phyloP scores from a whole-genome alignment of 2,113 vertebrate species.

The Entomyzon cyanotis region DNA sequence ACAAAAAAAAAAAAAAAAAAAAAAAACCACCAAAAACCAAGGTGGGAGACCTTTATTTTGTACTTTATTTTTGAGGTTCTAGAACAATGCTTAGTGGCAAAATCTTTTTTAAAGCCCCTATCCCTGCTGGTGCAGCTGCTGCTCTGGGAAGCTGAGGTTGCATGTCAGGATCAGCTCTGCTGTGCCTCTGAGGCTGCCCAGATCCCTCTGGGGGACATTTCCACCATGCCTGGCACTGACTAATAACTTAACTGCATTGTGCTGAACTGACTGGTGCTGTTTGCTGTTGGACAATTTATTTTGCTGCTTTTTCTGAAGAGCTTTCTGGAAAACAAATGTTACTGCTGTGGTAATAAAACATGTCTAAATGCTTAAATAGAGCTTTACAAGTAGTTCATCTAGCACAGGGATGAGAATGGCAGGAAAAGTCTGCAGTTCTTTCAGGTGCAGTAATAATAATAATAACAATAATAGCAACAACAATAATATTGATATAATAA shows the following conservation, averaged over 20 bases:
- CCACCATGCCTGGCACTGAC: background rate
- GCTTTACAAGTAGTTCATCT: background rate
- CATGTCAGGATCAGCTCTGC: background rate
- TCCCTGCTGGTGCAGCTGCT: background rate
- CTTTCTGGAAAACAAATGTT: background rate
- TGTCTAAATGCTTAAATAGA: background rate
- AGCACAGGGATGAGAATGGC: background rate
- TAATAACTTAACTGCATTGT: background rate
- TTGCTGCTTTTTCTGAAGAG: background rate
- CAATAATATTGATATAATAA: background rate
- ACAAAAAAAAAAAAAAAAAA: no score
- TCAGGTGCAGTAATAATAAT: background rate
- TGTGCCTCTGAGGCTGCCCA: constrained; percentile 11
- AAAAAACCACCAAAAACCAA: background rate
- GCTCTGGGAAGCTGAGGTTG: background rate
- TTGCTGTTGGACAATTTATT: background rate
- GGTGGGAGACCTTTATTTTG: background rate
- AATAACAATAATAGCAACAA: no score
- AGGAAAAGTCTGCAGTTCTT: background rate
- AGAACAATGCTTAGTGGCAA: background rate
- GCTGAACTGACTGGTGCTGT: background rate
- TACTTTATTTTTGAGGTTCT: background rate
- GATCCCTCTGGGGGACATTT: background rate
- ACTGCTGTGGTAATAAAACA: background rate
- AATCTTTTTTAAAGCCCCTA: fast-evolving